Evolutionary conservation across 2,113 vertebrate species (phyloP).

Genomic region (Pachycephala philippinensis): DNA sequence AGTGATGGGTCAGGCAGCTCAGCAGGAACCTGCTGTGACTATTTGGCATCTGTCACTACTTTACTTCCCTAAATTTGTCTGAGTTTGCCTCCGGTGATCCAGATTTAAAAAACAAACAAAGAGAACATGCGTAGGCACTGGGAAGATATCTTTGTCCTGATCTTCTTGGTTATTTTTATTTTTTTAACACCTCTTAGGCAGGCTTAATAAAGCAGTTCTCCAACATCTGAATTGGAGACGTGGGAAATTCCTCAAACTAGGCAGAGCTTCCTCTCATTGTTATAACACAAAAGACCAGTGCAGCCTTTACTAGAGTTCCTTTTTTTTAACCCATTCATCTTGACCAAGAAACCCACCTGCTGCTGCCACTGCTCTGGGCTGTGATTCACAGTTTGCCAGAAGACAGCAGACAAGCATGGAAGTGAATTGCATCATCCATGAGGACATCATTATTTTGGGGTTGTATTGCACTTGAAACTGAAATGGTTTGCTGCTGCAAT

Average conservation of each 20-base stretch:
- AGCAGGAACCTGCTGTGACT: background rate
- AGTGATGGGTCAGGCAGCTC: background rate
- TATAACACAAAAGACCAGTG: conserved; percentile 60
- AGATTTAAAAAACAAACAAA: conserved; percentile 24
- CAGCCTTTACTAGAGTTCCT: conserved; percentile 48
- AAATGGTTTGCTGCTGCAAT: background rate
- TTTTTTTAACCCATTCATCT: conserved; percentile 64
- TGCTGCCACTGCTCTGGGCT: background rate
- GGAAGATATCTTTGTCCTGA: conserved; percentile 24
- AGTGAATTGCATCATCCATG: background rate
- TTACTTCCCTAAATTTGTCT: background rate
- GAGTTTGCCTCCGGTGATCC: background rate
- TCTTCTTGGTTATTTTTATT: conserved; percentile 35
- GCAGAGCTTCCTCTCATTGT: conserved; percentile 74
- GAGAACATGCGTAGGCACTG: background rate
- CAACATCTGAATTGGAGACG: conserved; percentile 63
- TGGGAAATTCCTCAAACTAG: conserved; percentile 80
- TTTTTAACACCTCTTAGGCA: conserved; percentile 48
- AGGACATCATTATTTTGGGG: background rate
- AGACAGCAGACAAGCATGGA: background rate
- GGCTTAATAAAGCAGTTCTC: conserved; percentile 64
- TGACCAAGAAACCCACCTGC: background rate
- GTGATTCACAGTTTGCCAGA: background rate
- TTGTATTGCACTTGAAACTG: background rate
- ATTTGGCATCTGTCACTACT: background rate